Conservation (phyloP, 2,113 vertebrate species). For the Ptyas mucosa region DNA sequence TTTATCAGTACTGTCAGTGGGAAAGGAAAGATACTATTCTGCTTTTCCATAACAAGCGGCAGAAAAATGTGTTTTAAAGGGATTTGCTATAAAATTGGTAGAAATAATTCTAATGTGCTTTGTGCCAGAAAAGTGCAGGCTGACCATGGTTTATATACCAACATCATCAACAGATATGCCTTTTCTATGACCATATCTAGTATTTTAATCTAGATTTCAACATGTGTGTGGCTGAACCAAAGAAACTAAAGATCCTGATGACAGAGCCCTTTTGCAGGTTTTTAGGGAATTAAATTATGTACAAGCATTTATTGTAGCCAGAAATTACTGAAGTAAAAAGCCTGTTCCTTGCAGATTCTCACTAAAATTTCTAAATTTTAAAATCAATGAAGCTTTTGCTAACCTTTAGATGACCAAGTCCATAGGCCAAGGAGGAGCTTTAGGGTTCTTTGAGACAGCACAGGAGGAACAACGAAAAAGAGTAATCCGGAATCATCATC, state of each 20-base stretch:
- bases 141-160: slow-evolving; percentile 45
- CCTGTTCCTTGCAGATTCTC: slow-evolving; percentile 37
- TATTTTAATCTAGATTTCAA: slow-evolving; percentile 46
- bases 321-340: slow-evolving; percentile 44
- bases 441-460: slow-evolving; percentile 61
- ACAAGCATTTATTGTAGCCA: slow-evolving; percentile 51
- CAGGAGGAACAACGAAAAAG: slow-evolving; percentile 49
- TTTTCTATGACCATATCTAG: slow-evolving; percentile 51
- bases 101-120: slow-evolving; percentile 37
- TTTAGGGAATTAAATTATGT: slow-evolving; percentile 50
- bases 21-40: slow-evolving; percentile 45
- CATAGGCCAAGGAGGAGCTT: slow-evolving; percentile 65
- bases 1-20: slow-evolving; percentile 46
- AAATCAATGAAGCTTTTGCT: slow-evolving; percentile 72
- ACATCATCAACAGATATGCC: slow-evolving; percentile 63
- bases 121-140: slow-evolving; percentile 55
- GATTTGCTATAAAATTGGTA: slow-evolving; percentile 36
- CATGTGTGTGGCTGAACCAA: slow-evolving; percentile 51
- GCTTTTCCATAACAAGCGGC: slow-evolving; percentile 40
- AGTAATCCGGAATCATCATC: slow-evolving; percentile 46
- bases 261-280: slow-evolving; percentile 38
- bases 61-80: slow-evolving; percentile 26
- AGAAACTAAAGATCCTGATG: slow-evolving; percentile 23
- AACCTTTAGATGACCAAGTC: slow-evolving; percentile 72
- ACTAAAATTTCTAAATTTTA: slow-evolving; percentile 48